phyloP scores from a whole-genome alignment of 2,797 vertebrate genomes.

The Myiotriccus ornatus region DNA sequence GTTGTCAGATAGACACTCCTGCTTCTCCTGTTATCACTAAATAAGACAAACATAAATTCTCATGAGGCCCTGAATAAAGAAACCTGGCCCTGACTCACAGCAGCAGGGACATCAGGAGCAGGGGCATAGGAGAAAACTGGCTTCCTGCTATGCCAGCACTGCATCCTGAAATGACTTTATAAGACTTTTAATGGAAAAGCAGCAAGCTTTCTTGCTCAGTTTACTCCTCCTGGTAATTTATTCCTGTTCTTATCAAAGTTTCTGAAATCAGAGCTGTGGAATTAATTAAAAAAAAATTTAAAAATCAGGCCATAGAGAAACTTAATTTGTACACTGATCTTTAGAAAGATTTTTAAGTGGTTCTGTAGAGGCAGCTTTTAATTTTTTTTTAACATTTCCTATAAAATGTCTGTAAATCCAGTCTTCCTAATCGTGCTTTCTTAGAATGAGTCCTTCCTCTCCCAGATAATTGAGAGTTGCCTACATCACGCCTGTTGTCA shows the following conservation, averaged over 20 bases:
- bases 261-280: neutral
- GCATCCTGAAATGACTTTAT: neutral
- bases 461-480: neutral
- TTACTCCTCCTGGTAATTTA: neutral
- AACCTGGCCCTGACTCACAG: neutral
- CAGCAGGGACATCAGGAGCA: neutral
- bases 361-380: neutral
- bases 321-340: neutral
- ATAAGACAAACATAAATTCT: neutral
- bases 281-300: neutral
- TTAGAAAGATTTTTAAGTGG: neutral
- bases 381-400: neutral
- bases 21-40: neutral
- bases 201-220: neutral
- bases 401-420: neutral
- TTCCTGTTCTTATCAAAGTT: neutral
- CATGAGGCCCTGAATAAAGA: neutral
- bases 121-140: neutral
- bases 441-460: neutral
- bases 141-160: neutral
- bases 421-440: neutral
- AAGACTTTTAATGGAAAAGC: neutral
- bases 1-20: neutral
- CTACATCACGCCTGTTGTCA: neutral
- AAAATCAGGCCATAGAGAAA: neutral